Percentiles rank a stretch among this genome's conserved stretches.
These are phyloP conservation scores for Rhamnusium bicolor DNA, from an alignment of 2,888 invertebrate species.

Conservation along the genomic window DNA sequence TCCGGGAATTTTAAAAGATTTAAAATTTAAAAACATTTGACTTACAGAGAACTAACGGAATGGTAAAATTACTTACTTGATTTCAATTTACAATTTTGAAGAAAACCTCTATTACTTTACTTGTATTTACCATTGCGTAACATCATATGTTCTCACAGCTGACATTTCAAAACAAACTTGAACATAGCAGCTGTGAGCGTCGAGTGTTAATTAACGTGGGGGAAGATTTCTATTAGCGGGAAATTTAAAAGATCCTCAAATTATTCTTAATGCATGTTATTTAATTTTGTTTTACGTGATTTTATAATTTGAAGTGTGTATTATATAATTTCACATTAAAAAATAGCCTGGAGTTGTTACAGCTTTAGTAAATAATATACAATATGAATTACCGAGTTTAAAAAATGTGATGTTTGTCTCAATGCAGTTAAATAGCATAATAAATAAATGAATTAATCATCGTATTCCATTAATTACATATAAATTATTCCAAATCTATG, in stretches of 20 bases:
- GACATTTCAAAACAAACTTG: conserved; percentile 49
- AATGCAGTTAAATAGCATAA: too few species aligned
- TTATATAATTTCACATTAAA: too few species aligned
- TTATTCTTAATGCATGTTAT: too few species aligned
- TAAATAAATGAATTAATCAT: too few species aligned
- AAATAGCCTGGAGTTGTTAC: too few species aligned
- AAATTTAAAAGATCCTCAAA: conserved; percentile 29
- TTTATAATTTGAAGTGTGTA: too few species aligned
- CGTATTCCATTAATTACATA: too few species aligned
- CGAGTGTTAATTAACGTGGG: background rate
- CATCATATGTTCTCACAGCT: conserved; percentile 53
- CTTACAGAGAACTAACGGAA: background rate
- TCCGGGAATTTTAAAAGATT: background rate
- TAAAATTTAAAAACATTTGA: background rate
- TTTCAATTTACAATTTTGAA: conserved; percentile 12
- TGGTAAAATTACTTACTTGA: background rate
- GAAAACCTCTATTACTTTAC: background rate
- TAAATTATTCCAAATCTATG: too few species aligned
- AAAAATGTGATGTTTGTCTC: too few species aligned
- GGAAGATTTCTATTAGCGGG: conserved; percentile 10
- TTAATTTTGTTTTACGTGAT: too few species aligned
- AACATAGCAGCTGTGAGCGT: conserved; percentile 41
- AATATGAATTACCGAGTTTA: too few species aligned
- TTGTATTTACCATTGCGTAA: conserved; percentile 33
- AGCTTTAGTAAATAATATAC: too few species aligned